Evolutionary conservation across 2,888 invertebrate species (phyloP).

Genomic region (Torymus aiolomorphi): DNA sequence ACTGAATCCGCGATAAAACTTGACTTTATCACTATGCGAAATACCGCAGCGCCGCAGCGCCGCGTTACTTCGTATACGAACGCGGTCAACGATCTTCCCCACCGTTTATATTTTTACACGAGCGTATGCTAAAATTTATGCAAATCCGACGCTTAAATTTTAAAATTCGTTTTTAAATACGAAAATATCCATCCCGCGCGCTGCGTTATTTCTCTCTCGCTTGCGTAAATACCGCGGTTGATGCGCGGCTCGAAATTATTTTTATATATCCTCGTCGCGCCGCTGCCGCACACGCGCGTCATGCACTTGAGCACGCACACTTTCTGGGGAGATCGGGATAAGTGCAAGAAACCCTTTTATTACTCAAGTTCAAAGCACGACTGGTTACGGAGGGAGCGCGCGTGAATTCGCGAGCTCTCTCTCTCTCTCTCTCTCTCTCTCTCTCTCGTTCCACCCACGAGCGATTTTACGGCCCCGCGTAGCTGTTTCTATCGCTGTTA

Average conservation of each 20-base stretch:
- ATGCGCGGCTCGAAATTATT: no score
- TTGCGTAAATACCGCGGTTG: slow-evolving; percentile 14
- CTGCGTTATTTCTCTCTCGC: not conserved
- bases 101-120: slow-evolving; percentile 1
- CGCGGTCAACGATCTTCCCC: no score
- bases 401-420: slow-evolving; percentile 14
- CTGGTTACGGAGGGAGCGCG: not conserved
- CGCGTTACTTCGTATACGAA: no score
- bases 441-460: slow-evolving; percentile 44
- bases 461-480: slow-evolving; percentile 44
- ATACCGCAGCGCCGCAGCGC: no score
- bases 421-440: no score
- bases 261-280: slow-evolving; percentile 7
- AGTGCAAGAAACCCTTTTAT: slow-evolving; percentile 42
- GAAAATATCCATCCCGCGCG: slow-evolving; percentile 8
- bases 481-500: slow-evolving; percentile 52
- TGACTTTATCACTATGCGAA: no score
- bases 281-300: not conserved
- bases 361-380: slow-evolving; percentile 37
- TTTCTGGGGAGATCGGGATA: not conserved
- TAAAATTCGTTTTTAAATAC: slow-evolving; percentile 36
- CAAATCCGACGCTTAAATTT: slow-evolving; percentile 14
- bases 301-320: no score
- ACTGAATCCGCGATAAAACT: not conserved
- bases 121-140: not conserved